Percentiles rank a stretch among this genome's conserved stretches.
phyloP scores from a whole-genome alignment of 1,140 invertebrate species.

The Conopomorpha cramerella region DNA sequence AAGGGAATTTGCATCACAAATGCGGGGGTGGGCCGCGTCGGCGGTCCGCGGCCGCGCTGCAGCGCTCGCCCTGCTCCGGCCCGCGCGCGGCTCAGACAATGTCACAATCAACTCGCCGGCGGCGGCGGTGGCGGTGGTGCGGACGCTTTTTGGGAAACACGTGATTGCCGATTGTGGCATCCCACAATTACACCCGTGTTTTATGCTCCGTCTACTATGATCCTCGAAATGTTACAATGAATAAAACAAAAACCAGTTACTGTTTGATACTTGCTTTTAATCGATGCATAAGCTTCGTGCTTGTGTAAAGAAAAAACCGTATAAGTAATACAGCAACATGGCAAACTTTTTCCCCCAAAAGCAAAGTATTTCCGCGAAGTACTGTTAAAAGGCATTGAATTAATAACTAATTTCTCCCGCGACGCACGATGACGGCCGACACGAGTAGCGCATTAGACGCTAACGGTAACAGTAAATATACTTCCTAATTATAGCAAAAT shows the following conservation, averaged over 20 bases:
- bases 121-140: too few relatives aligned
- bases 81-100: constrained; percentile 39
- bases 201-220: too few relatives aligned
- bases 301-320: too few relatives aligned
- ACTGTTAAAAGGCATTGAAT: constrained; percentile 46
- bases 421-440: constrained; percentile 55
- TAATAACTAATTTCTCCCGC: constrained; percentile 54
- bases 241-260: too few relatives aligned
- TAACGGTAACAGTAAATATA: constrained; percentile 28
- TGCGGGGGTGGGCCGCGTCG: constrained; percentile 35
- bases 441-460: constrained; percentile 55
- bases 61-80: constrained; percentile 14
- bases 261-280: too few relatives aligned
- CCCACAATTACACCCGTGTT: constrained; percentile 32
- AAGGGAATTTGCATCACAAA: constrained; percentile 58
- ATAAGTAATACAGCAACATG: too few relatives aligned
- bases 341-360: too few relatives aligned
- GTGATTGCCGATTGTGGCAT: constrained; percentile 51
- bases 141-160: constrained; percentile 49
- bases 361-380: too few relatives aligned
- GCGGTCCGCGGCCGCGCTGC: constrained; percentile 21
- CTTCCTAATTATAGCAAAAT: too few relatives aligned
- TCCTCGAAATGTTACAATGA: too few relatives aligned
- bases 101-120: constrained; percentile 53
- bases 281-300: too few relatives aligned